phyloP scores from a whole-genome alignment of 2,797 vertebrate species.

The Micrastur ruficollis region DNA sequence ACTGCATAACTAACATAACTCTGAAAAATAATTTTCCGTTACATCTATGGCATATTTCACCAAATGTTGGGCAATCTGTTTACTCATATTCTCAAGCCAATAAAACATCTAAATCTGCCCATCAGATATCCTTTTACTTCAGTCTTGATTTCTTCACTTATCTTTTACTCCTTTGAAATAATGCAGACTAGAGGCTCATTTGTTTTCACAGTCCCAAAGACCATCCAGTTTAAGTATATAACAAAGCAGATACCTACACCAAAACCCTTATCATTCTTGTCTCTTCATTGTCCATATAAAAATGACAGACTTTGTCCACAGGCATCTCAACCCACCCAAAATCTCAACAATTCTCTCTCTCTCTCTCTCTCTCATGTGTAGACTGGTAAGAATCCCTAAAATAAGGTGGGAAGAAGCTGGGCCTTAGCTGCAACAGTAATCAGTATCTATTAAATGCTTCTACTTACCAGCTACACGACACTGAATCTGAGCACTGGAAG shows the following conservation, averaged over 20 bases:
- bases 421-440: background rate
- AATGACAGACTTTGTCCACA: background rate
- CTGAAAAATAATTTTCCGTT: background rate
- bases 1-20: background rate
- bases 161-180: background rate
- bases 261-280: background rate
- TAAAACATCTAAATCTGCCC: background rate
- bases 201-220: background rate
- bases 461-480: background rate
- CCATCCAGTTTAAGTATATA: background rate
- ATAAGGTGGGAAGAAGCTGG: background rate
- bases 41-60: background rate
- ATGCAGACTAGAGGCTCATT: background rate
- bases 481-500: background rate
- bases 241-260: background rate
- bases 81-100: background rate
- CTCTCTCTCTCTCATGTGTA: background rate
- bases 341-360: background rate
- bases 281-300: background rate
- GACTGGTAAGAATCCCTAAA: background rate
- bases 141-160: background rate
- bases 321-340: background rate
- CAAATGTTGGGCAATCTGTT: background rate
- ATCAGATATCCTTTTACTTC: background rate
- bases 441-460: background rate